A percentile compares a stretch with the other conserved stretches of the same genome.
Evolutionary conservation across 2,113 vertebrate species (phyloP).

Genomic region (Nycticorax nycticorax): DNA sequence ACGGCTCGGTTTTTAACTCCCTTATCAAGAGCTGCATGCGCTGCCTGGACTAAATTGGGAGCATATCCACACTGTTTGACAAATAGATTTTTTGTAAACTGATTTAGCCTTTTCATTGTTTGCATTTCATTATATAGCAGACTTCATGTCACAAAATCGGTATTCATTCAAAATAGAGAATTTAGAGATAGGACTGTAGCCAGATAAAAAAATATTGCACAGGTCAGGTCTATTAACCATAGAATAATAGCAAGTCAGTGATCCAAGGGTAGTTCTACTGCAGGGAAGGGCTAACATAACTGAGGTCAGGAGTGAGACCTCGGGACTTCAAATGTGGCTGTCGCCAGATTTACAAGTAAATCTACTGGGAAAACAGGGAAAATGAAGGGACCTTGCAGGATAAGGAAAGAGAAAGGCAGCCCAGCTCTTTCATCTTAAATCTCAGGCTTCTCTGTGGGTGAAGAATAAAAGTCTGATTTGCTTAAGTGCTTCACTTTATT

Average conservation of each 20-base stretch:
- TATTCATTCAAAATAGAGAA: constrained; percentile 79
- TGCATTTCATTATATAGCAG: constrained; percentile 79
- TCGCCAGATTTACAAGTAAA: constrained; percentile 62
- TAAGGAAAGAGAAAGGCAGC: constrained; percentile 30
- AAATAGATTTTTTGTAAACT: constrained; percentile 82
- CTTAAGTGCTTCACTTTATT: constrained; percentile 22
- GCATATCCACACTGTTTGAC: constrained; percentile 75
- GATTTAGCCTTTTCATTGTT: constrained; percentile 78
- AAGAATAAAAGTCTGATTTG: constrained; percentile 35
- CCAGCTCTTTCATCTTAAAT: constrained; percentile 40
- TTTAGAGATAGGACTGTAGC: constrained; percentile 71
- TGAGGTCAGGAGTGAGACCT: constrained; percentile 67
- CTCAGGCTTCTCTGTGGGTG: background rate
- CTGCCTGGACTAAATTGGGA: constrained; percentile 70
- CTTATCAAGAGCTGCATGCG: constrained; percentile 72
- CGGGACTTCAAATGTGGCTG: constrained; percentile 38
- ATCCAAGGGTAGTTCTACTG: constrained; percentile 63
- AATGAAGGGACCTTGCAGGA: constrained; percentile 22
- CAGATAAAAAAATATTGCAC: constrained; percentile 73
- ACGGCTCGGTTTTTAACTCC: constrained; percentile 71
- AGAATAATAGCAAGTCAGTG: constrained; percentile 74
- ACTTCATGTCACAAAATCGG: constrained; percentile 77
- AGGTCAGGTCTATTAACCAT: constrained; percentile 75
- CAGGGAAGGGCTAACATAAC: constrained; percentile 56
- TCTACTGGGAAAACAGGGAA: constrained; percentile 55